Conservation (phyloP, 1,140 invertebrate genomes). For the Leptinotarsa defecta region DNA sequence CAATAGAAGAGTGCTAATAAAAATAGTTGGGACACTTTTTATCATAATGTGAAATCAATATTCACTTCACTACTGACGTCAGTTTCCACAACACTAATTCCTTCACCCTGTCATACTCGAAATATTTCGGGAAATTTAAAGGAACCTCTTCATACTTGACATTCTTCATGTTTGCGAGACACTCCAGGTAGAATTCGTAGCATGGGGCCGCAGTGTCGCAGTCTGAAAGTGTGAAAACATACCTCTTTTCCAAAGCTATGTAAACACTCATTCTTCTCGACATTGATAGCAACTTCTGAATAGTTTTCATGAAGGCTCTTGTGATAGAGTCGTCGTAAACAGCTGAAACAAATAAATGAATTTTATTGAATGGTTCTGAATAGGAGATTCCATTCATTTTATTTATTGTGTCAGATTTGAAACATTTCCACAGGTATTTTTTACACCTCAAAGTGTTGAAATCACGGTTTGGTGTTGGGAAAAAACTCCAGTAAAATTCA, state of each 20-base stretch:
- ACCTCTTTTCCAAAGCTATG: slow-evolving; percentile 83
- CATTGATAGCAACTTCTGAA: slow-evolving; percentile 69
- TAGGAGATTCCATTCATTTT: no score
- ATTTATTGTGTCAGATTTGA: no score
- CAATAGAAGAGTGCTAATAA: no score
- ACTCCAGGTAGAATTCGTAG: slow-evolving; percentile 78
- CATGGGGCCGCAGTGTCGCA: slow-evolving; percentile 81
- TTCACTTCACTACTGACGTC: slow-evolving; percentile 33
- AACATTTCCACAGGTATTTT: no score
- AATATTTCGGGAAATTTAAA: slow-evolving; percentile 80
- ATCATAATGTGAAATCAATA: background rate
- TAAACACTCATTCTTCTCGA: slow-evolving; percentile 69
- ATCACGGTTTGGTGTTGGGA: no score
- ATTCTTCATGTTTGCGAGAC: slow-evolving; percentile 60
- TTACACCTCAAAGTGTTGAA: no score
- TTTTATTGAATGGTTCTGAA: background rate
- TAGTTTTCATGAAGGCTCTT: slow-evolving; percentile 76
- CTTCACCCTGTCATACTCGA: slow-evolving; percentile 77
- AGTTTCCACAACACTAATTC: slow-evolving; percentile 79
- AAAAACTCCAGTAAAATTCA: no score
- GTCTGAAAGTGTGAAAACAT: slow-evolving; percentile 80
- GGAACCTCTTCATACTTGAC: slow-evolving; percentile 64
- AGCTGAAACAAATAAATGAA: slow-evolving; percentile 63
- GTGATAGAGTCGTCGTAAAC: slow-evolving; percentile 87
- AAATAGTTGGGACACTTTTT: no score